Conservation (phyloP, 2,888 invertebrate genomes). For the Dolichopus griseipennis region DNA sequence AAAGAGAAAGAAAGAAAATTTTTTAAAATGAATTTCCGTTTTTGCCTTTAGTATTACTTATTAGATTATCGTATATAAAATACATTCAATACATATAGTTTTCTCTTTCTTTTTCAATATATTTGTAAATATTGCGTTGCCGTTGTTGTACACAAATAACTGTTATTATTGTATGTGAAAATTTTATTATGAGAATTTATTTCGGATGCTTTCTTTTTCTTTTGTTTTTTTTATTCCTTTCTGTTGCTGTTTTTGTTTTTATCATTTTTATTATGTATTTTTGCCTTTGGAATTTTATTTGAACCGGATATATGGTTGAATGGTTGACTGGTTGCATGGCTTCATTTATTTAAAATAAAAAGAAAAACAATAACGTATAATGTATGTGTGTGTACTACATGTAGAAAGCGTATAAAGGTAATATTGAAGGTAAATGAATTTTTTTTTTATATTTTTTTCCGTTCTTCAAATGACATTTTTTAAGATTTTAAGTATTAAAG, state of each 20-base stretch:
- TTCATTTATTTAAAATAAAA: neutral
- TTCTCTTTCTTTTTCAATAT: too few species aligned
- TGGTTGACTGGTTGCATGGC: neutral
- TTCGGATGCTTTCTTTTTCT: neutral
- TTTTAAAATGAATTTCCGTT: neutral
- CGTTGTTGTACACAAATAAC: neutral
- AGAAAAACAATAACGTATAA: too few species aligned
- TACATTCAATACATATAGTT: neutral
- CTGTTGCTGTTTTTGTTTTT: neutral
- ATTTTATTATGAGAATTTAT: neutral
- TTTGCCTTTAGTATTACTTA: neutral
- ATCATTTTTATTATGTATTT: neutral
- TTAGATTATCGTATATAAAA: conserved; percentile 3
- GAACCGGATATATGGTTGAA: neutral
- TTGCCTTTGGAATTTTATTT: neutral
- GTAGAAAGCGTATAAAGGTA: too few species aligned
- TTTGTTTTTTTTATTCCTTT: too few species aligned
- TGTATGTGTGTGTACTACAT: too few species aligned
- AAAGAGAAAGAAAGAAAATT: too few species aligned
- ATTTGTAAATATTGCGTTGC: neutral
- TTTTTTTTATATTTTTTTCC: too few species aligned
- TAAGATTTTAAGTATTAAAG: too few species aligned
- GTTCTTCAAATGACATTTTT: too few species aligned
- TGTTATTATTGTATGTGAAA: neutral
- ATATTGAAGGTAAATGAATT: too few species aligned